phyloP scores from a whole-genome alignment of 1,140 invertebrate genomes.

The Acromyrmex heyeri region DNA sequence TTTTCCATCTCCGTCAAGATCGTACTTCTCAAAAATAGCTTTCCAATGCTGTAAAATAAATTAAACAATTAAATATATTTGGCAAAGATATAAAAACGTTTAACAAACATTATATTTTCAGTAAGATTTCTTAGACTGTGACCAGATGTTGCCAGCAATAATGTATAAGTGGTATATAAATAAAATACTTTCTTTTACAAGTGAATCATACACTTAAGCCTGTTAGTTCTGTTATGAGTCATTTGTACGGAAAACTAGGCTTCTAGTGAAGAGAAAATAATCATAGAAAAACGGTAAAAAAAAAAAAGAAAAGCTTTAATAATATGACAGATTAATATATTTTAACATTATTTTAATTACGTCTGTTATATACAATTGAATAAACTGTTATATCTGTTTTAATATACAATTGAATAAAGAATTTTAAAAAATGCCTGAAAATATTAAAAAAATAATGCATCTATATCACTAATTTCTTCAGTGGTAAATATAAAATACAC shows the following conservation, averaged over 20 bases:
- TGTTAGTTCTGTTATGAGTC: not conserved
- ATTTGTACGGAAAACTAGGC: not conserved
- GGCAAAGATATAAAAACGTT: not conserved
- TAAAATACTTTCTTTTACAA: conserved; percentile 3
- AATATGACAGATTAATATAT: not conserved
- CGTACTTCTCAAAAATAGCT: conserved; percentile 89
- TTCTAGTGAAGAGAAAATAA: not conserved
- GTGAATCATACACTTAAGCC: conserved; percentile 7
- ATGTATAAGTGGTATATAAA: not conserved
- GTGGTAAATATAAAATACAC: conserved; percentile 54
- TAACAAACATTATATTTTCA: not conserved
- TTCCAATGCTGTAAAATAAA: conserved; percentile 84
- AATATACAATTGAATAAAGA: conserved; percentile 6
- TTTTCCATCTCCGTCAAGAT: conserved; percentile 91
- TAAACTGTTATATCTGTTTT: not conserved
- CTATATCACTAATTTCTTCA: not conserved
- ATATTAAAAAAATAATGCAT: not conserved
- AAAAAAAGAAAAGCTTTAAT: not conserved
- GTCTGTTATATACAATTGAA: not conserved
- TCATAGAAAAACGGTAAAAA: not conserved
- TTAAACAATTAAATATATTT: not conserved
- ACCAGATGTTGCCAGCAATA: not conserved
- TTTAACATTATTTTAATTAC: not conserved
- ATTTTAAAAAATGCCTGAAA: not conserved
- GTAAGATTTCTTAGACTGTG: not conserved